Base-by-base conservation (phyloP, 2,113 vertebrate genomes). In the Sylvia atricapilla region DNA sequence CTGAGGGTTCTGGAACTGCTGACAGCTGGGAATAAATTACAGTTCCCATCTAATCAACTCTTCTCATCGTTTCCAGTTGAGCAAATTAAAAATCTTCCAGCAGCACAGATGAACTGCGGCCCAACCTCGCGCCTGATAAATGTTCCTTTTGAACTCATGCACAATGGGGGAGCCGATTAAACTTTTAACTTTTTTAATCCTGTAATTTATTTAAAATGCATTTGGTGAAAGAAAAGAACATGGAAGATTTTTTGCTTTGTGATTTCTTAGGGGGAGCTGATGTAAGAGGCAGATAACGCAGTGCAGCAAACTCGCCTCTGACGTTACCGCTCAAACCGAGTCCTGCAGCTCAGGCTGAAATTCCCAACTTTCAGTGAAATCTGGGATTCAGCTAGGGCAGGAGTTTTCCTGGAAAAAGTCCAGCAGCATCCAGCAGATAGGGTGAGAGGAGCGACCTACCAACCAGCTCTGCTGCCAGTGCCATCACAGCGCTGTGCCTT, bases 51-150 rank as follows among this genome's bases (percentile, higher is more conserved):
- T 96, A 86, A 96, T 96, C 96, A 95, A 11, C 66, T 53, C 81
- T 59, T 39, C 82, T 80, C 72, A 28, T 93, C 17, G 15, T 58
- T 96, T 93, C 93, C 82, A 7, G 15, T 67, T 23, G 87, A 88
- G 90, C 8, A 73, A 93, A 93, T 96, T 90, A 92, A 88, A 93
- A 94, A 86, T 85, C 90, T 91, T 83, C 68, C 78, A 89, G 90
- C 6, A 0, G 39, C 82, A 66, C 47, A 23, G 28, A 63, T 28
- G 13, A 86, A 83, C 56, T 12, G 23, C 0, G 2, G 87, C 24
- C 82, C 91, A 39, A 33, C 27, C 82, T 58, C 5, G 0, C 1
- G 7, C 35, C 69, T 90, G 87, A 95, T 74, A 68, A 93, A 90
- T 62, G 90, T 50, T 89, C 24, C 89, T 66, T 90, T 76, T 76